Conservation (phyloP, 2,113 vertebrate species). For the Cebus imitator region DNA sequence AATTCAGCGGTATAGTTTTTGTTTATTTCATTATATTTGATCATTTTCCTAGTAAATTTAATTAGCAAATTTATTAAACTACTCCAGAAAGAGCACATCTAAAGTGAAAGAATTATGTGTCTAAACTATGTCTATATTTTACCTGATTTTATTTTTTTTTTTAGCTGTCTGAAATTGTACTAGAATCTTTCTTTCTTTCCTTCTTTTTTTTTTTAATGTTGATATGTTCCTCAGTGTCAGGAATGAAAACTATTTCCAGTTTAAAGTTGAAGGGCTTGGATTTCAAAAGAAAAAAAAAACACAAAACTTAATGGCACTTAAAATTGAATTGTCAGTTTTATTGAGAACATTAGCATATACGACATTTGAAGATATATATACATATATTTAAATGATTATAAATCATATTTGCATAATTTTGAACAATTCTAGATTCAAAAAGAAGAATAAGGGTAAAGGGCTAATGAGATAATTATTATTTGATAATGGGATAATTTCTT, state of each 20-base stretch:
- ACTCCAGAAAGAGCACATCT: background rate
- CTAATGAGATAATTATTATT: background rate
- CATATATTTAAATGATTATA: background rate
- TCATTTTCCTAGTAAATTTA: background rate
- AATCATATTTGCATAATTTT: background rate
- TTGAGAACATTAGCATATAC: background rate
- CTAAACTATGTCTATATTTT: constrained; percentile 42
- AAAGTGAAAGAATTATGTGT: background rate
- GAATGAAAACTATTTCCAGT: constrained; percentile 33
- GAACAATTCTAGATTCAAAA: constrained; percentile 21
- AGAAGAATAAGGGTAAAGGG: background rate
- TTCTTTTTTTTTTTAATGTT: background rate
- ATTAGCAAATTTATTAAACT: constrained; percentile 45
- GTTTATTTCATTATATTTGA: background rate
- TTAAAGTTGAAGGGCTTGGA: background rate
- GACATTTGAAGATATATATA: background rate
- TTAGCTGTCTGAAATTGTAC: background rate
- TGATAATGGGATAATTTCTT: background rate
- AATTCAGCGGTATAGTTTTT: background rate
- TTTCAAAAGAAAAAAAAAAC: background rate
- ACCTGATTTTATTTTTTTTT: background rate
- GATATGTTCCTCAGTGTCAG: background rate
- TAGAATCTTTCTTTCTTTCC: background rate
- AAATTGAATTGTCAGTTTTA: constrained; percentile 45
- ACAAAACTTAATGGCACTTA: constrained; percentile 21